These are phyloP conservation scores for Protobothrops mucrosquamatus DNA, from an alignment of 2,113 vertebrate genomes.

Conservation along the genomic window DNA sequence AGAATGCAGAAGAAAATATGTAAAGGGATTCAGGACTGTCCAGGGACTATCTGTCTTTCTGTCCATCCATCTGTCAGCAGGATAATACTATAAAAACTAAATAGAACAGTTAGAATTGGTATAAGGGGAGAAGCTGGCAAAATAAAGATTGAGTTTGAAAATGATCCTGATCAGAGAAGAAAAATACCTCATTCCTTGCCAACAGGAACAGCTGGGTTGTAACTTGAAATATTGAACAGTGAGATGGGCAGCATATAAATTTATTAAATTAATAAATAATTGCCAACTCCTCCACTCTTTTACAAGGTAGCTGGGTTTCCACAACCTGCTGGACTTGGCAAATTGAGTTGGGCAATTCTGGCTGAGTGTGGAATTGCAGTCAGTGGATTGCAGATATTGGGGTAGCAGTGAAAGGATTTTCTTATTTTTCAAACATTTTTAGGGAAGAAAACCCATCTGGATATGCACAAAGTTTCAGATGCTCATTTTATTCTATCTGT, in stretches of 20 bases:
- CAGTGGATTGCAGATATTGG: not conserved
- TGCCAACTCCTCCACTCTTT: not conserved
- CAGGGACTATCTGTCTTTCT: not conserved
- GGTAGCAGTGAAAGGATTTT: not conserved
- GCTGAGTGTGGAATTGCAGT: not conserved
- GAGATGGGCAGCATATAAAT: not conserved
- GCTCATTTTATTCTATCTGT: not conserved
- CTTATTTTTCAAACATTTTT: not conserved
- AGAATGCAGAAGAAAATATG: not conserved
- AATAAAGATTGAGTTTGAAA: not conserved
- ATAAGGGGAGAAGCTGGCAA: not conserved
- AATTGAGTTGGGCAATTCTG: not conserved
- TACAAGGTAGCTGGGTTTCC: not conserved
- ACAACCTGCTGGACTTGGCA: not conserved
- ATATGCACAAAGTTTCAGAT: not conserved
- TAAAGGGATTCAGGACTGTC: not conserved
- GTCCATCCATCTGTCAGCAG: not conserved
- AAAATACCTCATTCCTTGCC: not conserved
- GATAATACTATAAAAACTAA: not conserved
- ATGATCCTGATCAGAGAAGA: not conserved
- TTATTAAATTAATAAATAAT: not conserved
- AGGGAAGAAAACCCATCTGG: not conserved
- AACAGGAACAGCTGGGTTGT: not conserved
- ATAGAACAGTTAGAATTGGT: not conserved
- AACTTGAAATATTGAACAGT: not conserved